Evolutionary conservation across 2,888 invertebrate genomes (phyloP), one percentile per base, ranked within the genome.

Genomic region (Rhyacophila evoluta): DNA sequence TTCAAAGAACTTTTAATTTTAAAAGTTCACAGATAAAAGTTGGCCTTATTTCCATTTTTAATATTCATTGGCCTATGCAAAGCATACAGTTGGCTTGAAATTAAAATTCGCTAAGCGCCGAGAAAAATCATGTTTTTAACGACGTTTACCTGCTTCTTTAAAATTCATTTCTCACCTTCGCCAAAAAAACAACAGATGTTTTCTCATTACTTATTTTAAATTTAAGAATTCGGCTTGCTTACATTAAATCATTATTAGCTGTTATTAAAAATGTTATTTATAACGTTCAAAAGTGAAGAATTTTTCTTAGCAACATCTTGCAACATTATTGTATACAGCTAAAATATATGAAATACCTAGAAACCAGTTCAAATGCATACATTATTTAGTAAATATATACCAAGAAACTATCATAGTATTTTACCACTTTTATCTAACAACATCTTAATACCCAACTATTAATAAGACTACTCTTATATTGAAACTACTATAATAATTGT

Each of bases 41-140:
- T 55, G 55, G 25, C 19, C 15, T 19, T 55, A 19, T 55, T 55
- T 25, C 55, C 55, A 55, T 55, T 55, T 29, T 39, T 55, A 67
- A 75, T 79, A 75, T 79, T 79, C 75, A 79, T 79, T 37, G 74
- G 55, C 67, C 36, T 41, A 73, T 69, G 76, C 73, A 73, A 29
- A 75, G 68, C 36, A 55, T 55, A 55, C 55, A 55, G 19, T 55
- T 67, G 73, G 29, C 25, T 38, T 33, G n/a, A 67, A 71, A 79
- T 79, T 79, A 79, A 79, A 79, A 79, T 74, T 79, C 77, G 71
- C 77, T 79, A 70, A 79, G 74, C 77, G 73, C 27, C 69, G 33
- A 55, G 55, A 19, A 55, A 55, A 55, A 19, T 55, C 55, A 55
- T 55, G 55, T 55, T 39, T n/a, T 55, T 55, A 55, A 55, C 55